Evolutionary conservation across 1,140 invertebrate genomes (phyloP).

Genomic region (Drosophila tristis): DNA sequence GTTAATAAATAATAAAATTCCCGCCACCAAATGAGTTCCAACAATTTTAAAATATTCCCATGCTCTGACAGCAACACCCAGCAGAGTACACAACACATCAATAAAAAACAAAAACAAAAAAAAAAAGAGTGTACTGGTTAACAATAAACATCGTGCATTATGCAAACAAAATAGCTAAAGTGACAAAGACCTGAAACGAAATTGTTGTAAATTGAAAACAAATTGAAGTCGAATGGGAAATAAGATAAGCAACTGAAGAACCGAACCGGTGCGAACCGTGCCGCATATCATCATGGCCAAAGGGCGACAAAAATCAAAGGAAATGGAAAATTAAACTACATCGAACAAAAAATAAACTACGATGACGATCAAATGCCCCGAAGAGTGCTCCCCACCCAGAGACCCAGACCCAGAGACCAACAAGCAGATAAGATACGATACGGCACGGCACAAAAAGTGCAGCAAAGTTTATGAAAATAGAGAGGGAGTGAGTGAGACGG

Average conservation of each 20-base stretch:
- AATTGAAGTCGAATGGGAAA: constrained; percentile 73
- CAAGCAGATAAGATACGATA: constrained; percentile 70
- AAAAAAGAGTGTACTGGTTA: constrained; percentile 1
- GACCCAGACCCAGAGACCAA: background rate
- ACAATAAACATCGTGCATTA: constrained; percentile 4
- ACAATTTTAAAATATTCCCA: constrained; percentile 31
- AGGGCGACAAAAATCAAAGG: constrained; percentile 73
- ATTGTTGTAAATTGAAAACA: constrained; percentile 83
- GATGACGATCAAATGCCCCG: constrained; percentile 66
- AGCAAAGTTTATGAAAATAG: constrained; percentile 57
- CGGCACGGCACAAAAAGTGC: constrained; percentile 42
- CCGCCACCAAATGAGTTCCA: constrained; percentile 31
- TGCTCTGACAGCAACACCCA: constrained; percentile 31
- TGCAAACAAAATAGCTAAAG: constrained; percentile 42
- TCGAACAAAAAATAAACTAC: constrained; percentile 4
- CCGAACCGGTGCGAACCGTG: background rate
- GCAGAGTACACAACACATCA: constrained; percentile 26
- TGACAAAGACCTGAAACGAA: constrained; percentile 63
- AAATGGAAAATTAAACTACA: constrained; percentile 69
- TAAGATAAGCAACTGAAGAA: constrained; percentile 17
- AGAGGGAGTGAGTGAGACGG: constrained; percentile 5
- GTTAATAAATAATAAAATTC: constrained; percentile 5
- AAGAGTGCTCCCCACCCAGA: constrained; percentile 23
- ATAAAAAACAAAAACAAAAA: constrained; percentile 4
- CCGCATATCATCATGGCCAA: background rate